These are phyloP conservation scores for Trididemnum clinides DNA, from an alignment of 23 tunicate species.

Conservation along the genomic window DNA sequence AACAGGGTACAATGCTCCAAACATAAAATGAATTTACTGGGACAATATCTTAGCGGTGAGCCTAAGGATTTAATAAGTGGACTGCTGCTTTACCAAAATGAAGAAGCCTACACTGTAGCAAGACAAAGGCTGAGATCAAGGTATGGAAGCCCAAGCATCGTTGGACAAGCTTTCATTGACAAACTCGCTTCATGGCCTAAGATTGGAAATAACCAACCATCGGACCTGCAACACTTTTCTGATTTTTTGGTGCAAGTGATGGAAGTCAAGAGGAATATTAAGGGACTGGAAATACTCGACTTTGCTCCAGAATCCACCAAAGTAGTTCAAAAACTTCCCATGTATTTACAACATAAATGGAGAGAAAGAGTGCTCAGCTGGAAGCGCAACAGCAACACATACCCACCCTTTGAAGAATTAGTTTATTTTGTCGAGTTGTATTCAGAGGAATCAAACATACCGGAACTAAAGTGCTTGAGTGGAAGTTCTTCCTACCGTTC, in stretches of 20 bases:
- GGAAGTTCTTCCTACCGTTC: background rate
- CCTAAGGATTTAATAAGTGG: background rate
- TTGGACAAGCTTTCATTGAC: background rate
- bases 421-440: background rate
- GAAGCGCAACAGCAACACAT: background rate
- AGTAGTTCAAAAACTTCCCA: background rate
- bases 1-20: background rate
- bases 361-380: background rate
- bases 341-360: background rate
- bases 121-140: background rate
- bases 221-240: background rate
- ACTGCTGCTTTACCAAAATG: slow-evolving; percentile 7
- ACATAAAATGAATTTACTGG: slow-evolving; percentile 20
- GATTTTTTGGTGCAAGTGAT: slow-evolving; percentile 4
- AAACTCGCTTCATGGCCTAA: background rate
- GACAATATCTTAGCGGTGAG: slow-evolving; percentile 16
- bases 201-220: background rate
- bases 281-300: background rate
- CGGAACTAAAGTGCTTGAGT: background rate
- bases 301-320: background rate
- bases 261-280: background rate
- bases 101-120: slow-evolving; percentile 26
- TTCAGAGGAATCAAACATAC: background rate
- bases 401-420: slow-evolving; percentile 11
- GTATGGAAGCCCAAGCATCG: slow-evolving; percentile 8